Conservation (phyloP, 2,113 vertebrate genomes). For the Xenus cinereus region DNA sequence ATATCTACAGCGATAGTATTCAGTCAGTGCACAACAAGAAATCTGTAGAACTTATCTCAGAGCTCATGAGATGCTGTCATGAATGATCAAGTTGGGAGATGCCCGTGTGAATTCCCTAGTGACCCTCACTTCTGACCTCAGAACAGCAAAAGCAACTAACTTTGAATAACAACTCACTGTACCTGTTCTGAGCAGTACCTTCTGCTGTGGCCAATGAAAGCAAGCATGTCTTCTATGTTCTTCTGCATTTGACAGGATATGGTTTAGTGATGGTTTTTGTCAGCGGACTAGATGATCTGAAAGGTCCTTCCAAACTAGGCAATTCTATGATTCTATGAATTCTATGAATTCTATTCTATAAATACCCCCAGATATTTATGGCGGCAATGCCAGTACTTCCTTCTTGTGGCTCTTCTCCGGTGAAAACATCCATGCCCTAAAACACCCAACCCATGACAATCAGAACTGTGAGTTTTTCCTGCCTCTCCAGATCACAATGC, state of each 20-base stretch:
- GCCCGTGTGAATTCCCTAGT: neutral
- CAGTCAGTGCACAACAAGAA: neutral
- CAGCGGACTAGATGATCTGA: no score
- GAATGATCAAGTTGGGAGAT: neutral
- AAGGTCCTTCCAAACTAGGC: no score
- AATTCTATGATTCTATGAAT: no score
- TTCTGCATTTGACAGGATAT: neutral
- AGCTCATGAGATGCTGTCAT: neutral
- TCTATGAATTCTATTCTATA: neutral
- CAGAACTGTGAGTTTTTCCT: neutral
- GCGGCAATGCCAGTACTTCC: neutral
- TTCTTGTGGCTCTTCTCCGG: neutral
- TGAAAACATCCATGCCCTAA: neutral
- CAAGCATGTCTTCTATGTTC: neutral
- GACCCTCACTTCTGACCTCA: neutral
- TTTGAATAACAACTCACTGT: neutral
- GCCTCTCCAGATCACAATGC: neutral
- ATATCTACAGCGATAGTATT: neutral
- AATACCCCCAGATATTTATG: neutral
- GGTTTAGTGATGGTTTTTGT: no score
- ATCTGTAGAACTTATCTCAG: neutral
- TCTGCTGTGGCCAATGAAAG: neutral
- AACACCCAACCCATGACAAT: neutral
- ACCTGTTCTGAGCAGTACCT: neutral
- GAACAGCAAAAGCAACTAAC: neutral